Conservation (phyloP, 1,140 invertebrate species). For the Penaeus vannamei region DNA sequence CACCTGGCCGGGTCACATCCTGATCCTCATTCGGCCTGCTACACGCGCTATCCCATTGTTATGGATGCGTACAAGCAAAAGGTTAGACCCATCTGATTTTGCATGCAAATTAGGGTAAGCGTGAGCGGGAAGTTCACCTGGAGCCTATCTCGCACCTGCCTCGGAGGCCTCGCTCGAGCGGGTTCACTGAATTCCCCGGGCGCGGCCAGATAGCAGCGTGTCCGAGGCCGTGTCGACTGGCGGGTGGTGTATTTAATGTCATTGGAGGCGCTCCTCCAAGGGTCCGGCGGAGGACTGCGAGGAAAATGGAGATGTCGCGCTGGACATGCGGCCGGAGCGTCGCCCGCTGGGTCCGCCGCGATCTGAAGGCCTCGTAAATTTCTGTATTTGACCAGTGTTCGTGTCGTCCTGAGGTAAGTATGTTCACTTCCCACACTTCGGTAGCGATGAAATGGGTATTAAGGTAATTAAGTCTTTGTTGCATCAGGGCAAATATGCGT, state of each 20-base stretch:
- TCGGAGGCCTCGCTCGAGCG: conserved; percentile 1
- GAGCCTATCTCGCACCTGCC: not conserved
- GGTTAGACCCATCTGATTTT: conserved; percentile 14
- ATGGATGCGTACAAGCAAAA: conserved; percentile 16
- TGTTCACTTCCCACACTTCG: conserved; percentile 49
- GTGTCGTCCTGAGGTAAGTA: conserved; percentile 50
- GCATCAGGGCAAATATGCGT: conserved; percentile 20
- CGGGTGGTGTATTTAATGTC: conserved; percentile 62
- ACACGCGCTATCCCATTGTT: not conserved
- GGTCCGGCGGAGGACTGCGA: not conserved
- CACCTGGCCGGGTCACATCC: too few species aligned
- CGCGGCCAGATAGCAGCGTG: conserved; percentile 5
- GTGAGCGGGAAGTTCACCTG: conserved; percentile 21
- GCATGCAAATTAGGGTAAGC: conserved; percentile 40
- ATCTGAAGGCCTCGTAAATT: conserved; percentile 38
- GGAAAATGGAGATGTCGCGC: conserved; percentile 55
- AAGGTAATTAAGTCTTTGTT: conserved; percentile 3
- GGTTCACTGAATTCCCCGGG: not conserved
- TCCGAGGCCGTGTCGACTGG: conserved; percentile 21
- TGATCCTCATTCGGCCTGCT: not conserved
- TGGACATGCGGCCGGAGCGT: conserved; percentile 17
- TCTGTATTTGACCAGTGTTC: conserved; percentile 47
- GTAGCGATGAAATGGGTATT: conserved; percentile 52
- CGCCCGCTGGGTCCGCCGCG: conserved; percentile 42
- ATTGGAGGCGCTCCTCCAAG: conserved; percentile 11